Conservation (phyloP, 2,113 vertebrate genomes). For the Ranitomeya variabilis region DNA sequence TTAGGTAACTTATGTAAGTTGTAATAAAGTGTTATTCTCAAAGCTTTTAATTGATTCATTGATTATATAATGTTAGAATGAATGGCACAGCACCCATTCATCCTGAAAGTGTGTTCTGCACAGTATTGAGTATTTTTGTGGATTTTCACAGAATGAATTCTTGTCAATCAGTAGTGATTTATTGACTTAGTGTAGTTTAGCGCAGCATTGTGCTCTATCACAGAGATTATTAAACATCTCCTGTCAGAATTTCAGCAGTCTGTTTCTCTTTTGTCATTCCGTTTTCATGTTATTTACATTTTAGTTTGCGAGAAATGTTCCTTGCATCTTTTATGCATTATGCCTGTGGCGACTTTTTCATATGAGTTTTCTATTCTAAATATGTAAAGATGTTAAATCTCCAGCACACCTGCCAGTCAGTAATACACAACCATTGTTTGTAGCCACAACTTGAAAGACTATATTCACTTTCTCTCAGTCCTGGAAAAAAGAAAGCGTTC, state of each 20-base stretch:
- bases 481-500: neutral
- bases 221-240: conserved; percentile 22
- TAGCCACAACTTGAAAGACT: neutral
- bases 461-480: neutral
- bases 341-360: neutral
- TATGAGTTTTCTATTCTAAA: conserved; percentile 26
- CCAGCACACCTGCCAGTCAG: neutral
- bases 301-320: neutral
- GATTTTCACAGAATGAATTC: neutral
- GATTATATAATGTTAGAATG: neutral
- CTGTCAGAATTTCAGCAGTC: neutral
- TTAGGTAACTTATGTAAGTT: neutral
- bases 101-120: neutral
- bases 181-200: neutral
- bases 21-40: neutral
- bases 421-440: neutral
- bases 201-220: neutral
- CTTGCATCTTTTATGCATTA: conserved; percentile 31
- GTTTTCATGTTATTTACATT: conserved; percentile 34
- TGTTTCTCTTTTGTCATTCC: neutral
- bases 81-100: neutral
- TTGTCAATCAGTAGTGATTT: conserved; percentile 4
- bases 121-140: neutral
- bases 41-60: neutral
- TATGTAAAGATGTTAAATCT: conserved; percentile 6